phyloP scores from a whole-genome alignment of 2,888 invertebrate genomes.

The Eilema sororculum region DNA sequence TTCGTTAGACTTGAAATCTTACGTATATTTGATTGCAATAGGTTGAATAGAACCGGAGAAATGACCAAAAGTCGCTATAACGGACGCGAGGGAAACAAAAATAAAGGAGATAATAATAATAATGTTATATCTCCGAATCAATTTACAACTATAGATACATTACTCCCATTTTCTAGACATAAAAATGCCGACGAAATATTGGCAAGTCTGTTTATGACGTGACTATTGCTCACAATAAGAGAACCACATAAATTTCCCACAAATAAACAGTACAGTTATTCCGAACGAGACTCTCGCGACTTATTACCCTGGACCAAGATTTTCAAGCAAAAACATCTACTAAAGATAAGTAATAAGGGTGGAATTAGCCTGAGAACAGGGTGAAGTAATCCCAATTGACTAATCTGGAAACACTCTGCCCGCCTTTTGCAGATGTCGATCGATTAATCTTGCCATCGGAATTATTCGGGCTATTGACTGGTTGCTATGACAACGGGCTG shows the following conservation, averaged over 20 bases:
- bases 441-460: constrained; percentile 80
- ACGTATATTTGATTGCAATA: no score
- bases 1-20: no score
- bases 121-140: constrained; percentile 33
- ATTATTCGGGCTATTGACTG: constrained; percentile 72
- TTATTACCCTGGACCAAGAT: constrained; percentile 48
- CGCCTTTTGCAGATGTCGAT: constrained; percentile 79
- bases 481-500: constrained; percentile 66
- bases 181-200: constrained; percentile 38
- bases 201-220: constrained; percentile 49
- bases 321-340: constrained; percentile 39
- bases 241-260: constrained; percentile 66
- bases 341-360: constrained; percentile 42
- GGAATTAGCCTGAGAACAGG: constrained; percentile 38
- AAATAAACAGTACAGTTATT: constrained; percentile 65
- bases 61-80: no score
- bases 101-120: constrained; percentile 14
- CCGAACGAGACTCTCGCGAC: constrained; percentile 49
- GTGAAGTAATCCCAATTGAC: constrained; percentile 74
- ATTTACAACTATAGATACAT: constrained; percentile 36
- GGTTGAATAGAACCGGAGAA: no score
- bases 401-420: constrained; percentile 76
- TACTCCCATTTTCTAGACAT: constrained; percentile 34
- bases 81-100: background rate
- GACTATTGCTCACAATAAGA: constrained; percentile 53